phyloP scores from a whole-genome alignment of 2,888 invertebrate genomes.

The Ichneumoninae sp. region DNA sequence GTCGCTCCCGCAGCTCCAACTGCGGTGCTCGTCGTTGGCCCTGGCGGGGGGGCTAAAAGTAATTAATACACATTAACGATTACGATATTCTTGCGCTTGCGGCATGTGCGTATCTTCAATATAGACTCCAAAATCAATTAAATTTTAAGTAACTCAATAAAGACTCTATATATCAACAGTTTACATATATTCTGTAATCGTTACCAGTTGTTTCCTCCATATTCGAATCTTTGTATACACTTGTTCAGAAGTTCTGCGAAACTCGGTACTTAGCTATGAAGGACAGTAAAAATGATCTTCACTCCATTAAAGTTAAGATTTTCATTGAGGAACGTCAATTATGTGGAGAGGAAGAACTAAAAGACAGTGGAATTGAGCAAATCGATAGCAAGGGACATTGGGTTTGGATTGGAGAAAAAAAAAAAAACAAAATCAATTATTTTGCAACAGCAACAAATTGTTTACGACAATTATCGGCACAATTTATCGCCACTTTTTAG shows the following conservation, averaged over 20 bases:
- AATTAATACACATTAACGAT: not conserved
- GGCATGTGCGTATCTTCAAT: slow-evolving; percentile 9
- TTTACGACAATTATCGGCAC: slow-evolving; percentile 20
- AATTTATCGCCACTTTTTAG: slow-evolving; percentile 25
- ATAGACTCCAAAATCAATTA: slow-evolving; percentile 14
- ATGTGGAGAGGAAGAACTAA: slow-evolving; percentile 11
- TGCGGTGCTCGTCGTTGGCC: slow-evolving; percentile 85
- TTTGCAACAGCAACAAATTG: slow-evolving; percentile 19
- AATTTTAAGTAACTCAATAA: slow-evolving; percentile 15
- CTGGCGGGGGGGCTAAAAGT: slow-evolving; percentile 86
- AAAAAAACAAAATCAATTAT: slow-evolving; percentile 19
- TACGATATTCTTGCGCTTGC: not conserved
- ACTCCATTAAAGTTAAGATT: slow-evolving; percentile 52
- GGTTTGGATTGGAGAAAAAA: slow-evolving; percentile 6
- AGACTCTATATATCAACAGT: slow-evolving; percentile 40
- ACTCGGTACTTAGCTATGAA: slow-evolving; percentile 66
- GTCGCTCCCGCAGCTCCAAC: slow-evolving; percentile 85
- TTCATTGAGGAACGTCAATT: not conserved
- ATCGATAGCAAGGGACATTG: slow-evolving; percentile 18
- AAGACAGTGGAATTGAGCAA: not conserved
- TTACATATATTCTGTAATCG: slow-evolving; percentile 62
- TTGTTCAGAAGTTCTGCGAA: slow-evolving; percentile 66
- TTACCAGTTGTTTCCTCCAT: slow-evolving; percentile 67
- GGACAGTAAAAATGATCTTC: slow-evolving; percentile 62
- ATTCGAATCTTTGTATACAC: slow-evolving; percentile 66